Percentiles rank a stretch among this genome's conserved stretches.
Evolutionary conservation across 2,113 vertebrate genomes (phyloP).

Genomic region (Propithecus coquereli): DNA sequence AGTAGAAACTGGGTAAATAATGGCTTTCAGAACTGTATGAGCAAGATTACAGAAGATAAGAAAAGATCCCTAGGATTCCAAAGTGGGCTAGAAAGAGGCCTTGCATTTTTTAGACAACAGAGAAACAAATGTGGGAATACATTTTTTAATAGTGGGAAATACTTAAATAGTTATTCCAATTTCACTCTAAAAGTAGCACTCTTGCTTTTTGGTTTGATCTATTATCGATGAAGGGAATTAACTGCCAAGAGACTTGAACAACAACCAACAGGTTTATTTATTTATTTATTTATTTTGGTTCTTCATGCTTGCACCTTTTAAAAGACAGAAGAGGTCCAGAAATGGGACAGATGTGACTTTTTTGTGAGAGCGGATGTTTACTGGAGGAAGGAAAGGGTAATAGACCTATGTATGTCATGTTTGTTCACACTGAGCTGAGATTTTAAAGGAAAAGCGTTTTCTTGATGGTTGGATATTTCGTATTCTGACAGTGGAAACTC

Average conservation of each 20-base stretch:
- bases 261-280: not conserved
- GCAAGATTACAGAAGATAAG: not conserved
- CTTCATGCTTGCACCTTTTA: not conserved
- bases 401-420: not conserved
- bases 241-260: not conserved
- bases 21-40: not conserved
- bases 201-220: not conserved
- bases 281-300: not conserved
- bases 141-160: not conserved
- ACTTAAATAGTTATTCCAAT: not conserved
- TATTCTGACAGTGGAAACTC: conserved; percentile 22
- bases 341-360: not conserved
- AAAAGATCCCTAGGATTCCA: not conserved
- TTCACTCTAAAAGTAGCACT: not conserved
- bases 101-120: not conserved
- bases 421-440: not conserved
- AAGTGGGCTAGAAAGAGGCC: not conserved
- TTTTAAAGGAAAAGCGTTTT: conserved; percentile 14
- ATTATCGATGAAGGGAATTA: not conserved
- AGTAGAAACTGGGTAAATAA: not conserved
- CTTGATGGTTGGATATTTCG: conserved; percentile 32
- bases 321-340: not conserved
- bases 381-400: not conserved
- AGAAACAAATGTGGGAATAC: not conserved
- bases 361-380: not conserved